A percentile compares a stretch with the other conserved stretches of the same genome.
Conservation (phyloP, 2,888 invertebrate species). For the Leptinotarsa peninsularis region DNA sequence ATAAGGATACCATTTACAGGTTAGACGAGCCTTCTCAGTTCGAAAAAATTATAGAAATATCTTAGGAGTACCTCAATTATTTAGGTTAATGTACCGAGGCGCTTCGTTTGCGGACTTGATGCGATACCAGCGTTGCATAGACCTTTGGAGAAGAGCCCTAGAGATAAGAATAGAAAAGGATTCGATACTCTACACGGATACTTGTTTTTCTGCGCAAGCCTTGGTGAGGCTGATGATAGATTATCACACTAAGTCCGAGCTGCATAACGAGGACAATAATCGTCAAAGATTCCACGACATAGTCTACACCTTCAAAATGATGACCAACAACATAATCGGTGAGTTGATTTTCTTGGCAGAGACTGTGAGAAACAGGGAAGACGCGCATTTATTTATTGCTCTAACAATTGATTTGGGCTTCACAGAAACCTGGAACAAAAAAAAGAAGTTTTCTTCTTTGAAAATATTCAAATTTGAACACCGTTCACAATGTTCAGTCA, state of each 20-base stretch:
- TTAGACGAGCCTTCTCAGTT: slow-evolving; percentile 22
- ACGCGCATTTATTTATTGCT: neutral
- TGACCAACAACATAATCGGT: slow-evolving; percentile 74
- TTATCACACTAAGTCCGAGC: slow-evolving; percentile 72
- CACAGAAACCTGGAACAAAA: too few species aligned
- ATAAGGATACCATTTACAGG: slow-evolving; percentile 87
- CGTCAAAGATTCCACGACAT: slow-evolving; percentile 78
- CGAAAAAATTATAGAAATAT: neutral
- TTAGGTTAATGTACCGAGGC: slow-evolving; percentile 69
- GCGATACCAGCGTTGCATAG: slow-evolving; percentile 85
- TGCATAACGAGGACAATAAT: slow-evolving; percentile 67
- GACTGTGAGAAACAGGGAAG: too few species aligned
- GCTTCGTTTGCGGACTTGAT: slow-evolving; percentile 80
- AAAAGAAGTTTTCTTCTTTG: too few species aligned
- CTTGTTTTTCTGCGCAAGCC: slow-evolving; percentile 88
- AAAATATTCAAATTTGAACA: too few species aligned
- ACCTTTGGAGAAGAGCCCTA: slow-evolving; percentile 87
- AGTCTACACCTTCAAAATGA: slow-evolving; percentile 75
- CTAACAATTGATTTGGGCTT: too few species aligned
- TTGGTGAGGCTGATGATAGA: slow-evolving; percentile 86
- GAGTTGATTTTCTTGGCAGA: slow-evolving; percentile 28
- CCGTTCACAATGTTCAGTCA: too few species aligned
- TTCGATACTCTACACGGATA: slow-evolving; percentile 82
- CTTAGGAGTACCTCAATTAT: neutral
- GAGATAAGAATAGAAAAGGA: slow-evolving; percentile 84